Evolutionary conservation across 2,888 invertebrate genomes (phyloP), one percentile per base, ranked within the genome.

Genomic region (Spialia ferax): DNA sequence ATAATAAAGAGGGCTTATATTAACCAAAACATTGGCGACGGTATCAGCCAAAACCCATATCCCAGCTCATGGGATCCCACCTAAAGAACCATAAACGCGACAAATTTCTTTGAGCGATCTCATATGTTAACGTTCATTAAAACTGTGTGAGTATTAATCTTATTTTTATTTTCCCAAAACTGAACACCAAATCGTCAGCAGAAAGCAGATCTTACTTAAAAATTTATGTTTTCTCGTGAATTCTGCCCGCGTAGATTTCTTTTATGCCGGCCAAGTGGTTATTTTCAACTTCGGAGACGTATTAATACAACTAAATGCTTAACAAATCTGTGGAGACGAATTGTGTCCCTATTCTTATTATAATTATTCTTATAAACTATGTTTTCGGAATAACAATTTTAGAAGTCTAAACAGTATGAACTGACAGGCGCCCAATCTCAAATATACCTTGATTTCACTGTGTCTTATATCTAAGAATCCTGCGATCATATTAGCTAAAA

Each of bases 61-160:
- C 79, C 79, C 75, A 74, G 77, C 78, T 76, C 77, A 78, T 76
- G 74, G 83, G 85, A 85, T 82, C 80, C 79, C 81, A 77, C 79
- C 79, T 77, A 76, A 85, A 81, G 80, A 79, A 75, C 82, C 79
- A 80, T 88, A 86, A 88, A 88, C 81, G 83, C 86, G 88, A 88
- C 90, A 87, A 88, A 89, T 89, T 86, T 81, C 84, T 86, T 80
- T 78, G 74, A 77, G 76, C 75, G 79, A 50, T 13, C 82, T 79
- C 82, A 88, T 89, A 89, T 88, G 89, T 89, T 87, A 84, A 85
- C 81, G 78, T 88, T 88, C 87, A 89, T 90, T 89, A 89, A 89
- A 87, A 87, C 83, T 88, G 83, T 77, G 78, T 74, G 76, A 73
- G 79, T 66, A 74, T 76, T 75, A 77, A 75, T 61, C 70, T 70